phyloP scores from a whole-genome alignment of 2,113 vertebrate species.

The Scolopax mira region DNA sequence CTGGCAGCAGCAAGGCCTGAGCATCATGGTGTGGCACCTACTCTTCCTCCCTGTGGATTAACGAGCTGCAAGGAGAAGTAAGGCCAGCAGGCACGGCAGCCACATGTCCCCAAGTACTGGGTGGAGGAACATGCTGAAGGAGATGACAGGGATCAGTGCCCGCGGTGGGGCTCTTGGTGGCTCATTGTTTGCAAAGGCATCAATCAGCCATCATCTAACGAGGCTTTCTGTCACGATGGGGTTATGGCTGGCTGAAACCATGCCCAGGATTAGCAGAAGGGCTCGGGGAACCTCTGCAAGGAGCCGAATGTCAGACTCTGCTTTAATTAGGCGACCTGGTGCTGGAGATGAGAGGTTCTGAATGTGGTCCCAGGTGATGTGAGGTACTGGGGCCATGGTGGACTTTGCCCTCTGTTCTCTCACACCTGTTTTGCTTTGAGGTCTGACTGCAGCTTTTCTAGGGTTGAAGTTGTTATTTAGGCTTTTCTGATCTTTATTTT shows the following conservation, averaged over 20 bases:
- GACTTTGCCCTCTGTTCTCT: neutral
- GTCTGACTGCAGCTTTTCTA: neutral
- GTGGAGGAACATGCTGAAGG: neutral
- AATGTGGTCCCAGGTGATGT: accelerated
- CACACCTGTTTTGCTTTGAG: neutral
- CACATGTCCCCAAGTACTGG: accelerated
- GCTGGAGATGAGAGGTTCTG: neutral
- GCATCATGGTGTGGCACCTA: neutral
- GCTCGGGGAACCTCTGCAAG: neutral
- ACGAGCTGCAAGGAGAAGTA: neutral
- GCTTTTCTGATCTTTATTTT: constrained; percentile 28
- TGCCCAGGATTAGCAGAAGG: neutral
- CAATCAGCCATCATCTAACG: neutral
- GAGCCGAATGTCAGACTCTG: neutral
- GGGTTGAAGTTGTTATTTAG: neutral
- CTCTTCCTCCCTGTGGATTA: neutral
- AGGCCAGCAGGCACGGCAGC: neutral
- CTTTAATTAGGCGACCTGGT: neutral
- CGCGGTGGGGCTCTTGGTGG: neutral
- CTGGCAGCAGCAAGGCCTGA: neutral
- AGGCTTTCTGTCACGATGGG: accelerated
- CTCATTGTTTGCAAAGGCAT: neutral
- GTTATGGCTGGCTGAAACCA: neutral
- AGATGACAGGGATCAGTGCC: neutral
- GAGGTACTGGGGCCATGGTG: neutral